Conservation (phyloP, 1,140 invertebrate species). For the Sycophaga agraensis region DNA sequence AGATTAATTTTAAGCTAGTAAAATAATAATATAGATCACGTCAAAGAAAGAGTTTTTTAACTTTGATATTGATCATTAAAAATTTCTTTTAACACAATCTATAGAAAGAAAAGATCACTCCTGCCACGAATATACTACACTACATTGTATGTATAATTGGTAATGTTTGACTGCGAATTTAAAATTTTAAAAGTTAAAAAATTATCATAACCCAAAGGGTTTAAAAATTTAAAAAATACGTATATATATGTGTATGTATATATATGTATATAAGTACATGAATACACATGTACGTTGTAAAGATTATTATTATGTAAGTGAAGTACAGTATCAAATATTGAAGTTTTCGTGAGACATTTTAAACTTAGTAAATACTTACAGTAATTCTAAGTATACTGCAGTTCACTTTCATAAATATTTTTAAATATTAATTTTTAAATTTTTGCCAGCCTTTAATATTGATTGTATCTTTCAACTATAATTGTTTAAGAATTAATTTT, state of each 20-base stretch:
- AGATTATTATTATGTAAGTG: slow-evolving; percentile 8
- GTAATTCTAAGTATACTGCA: neutral
- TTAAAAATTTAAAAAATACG: slow-evolving; percentile 15
- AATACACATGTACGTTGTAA: neutral
- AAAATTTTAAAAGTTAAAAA: slow-evolving; percentile 13
- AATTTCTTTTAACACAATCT: slow-evolving; percentile 4
- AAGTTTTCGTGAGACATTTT: slow-evolving; percentile 4
- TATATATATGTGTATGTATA: slow-evolving; percentile 13
- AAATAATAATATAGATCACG: neutral
- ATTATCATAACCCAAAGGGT: no score
- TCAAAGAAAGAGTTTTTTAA: slow-evolving; percentile 1
- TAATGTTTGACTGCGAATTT: slow-evolving; percentile 16
- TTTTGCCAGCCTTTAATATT: neutral
- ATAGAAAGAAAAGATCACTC: slow-evolving; percentile 20
- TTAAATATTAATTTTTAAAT: neutral
- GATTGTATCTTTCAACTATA: neutral
- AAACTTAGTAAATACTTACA: slow-evolving; percentile 1
- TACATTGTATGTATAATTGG: slow-evolving; percentile 33
- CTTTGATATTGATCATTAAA: neutral
- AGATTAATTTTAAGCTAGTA: slow-evolving; percentile 63
- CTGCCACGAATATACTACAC: slow-evolving; percentile 32
- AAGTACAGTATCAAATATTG: neutral
- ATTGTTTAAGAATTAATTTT: slow-evolving; percentile 2
- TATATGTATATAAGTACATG: neutral
- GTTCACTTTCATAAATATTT: slow-evolving; percentile 6